These are phyloP conservation scores for Rostratula benghalensis DNA, from an alignment of 2,113 vertebrate species.

Conservation along the genomic window DNA sequence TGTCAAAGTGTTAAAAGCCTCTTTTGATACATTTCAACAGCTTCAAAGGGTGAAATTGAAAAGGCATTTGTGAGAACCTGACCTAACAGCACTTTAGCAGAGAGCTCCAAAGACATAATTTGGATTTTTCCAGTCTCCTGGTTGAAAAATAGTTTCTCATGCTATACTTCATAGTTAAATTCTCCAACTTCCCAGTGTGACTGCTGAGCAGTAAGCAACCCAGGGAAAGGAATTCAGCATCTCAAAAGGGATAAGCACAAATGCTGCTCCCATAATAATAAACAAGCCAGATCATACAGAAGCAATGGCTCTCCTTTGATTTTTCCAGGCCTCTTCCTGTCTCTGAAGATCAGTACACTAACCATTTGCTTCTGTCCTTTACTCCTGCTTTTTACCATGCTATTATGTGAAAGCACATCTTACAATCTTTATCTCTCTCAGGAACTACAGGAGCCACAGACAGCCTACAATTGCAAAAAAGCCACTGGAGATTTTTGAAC, in stretches of 20 bases:
- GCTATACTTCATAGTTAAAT: neutral
- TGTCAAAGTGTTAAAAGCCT: neutral
- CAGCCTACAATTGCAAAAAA: neutral
- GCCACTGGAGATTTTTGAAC: neutral
- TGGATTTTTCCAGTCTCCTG: neutral
- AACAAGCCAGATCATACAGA: neutral
- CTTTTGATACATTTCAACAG: neutral
- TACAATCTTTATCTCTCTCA: neutral
- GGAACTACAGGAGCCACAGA: neutral
- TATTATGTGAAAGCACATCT: constrained; percentile 24
- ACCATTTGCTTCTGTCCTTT: neutral
- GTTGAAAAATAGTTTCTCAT: neutral
- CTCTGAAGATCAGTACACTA: neutral
- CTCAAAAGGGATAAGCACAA: neutral
- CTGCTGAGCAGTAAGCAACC: neutral
- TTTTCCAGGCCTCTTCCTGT: neutral
- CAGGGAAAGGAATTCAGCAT: neutral
- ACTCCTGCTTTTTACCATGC: neutral
- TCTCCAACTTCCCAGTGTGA: neutral
- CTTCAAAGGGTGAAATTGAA: neutral
- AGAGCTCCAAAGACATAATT: neutral
- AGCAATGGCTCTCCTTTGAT: neutral
- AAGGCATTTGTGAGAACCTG: neutral
- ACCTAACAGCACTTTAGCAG: neutral
- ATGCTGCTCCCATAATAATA: neutral